phyloP scores from a whole-genome alignment of 2,888 invertebrate genomes.

The Apodemia zela region DNA sequence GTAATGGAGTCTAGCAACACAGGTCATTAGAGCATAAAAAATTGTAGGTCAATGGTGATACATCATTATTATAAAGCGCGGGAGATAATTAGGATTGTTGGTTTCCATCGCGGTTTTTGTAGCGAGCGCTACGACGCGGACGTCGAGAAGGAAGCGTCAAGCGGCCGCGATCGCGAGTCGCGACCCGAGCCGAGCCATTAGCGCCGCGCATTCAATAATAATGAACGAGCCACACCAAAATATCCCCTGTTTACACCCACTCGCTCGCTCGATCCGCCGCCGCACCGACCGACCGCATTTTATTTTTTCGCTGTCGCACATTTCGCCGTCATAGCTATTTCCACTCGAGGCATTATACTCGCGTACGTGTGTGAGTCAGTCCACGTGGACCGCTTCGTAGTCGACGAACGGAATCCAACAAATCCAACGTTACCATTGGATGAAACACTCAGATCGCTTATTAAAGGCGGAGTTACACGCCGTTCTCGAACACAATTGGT shows the following conservation, averaged over 20 bases:
- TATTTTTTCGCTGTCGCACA: constrained; percentile 81
- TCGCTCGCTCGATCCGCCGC: constrained; percentile 57
- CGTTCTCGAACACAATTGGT: constrained; percentile 53
- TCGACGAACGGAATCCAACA: constrained; percentile 65
- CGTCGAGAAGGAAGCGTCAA: constrained; percentile 29
- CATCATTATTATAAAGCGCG: constrained; percentile 15
- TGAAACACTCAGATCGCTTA: constrained; percentile 68
- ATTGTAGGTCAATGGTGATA: constrained; percentile 9
- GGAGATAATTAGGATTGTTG: constrained; percentile 15
- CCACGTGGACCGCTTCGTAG: constrained; percentile 76
- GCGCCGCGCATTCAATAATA: constrained; percentile 77
- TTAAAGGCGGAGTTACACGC: constrained; percentile 80
- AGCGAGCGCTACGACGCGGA: constrained; percentile 13
- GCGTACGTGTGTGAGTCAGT: constrained; percentile 67
- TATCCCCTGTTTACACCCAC: constrained; percentile 80
- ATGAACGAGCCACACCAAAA: constrained; percentile 78
- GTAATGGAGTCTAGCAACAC: background rate
- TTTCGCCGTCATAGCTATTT: constrained; percentile 81
- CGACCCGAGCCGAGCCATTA: constrained; percentile 66
- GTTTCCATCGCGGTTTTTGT: constrained; percentile 9
- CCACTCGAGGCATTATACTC: constrained; percentile 80
- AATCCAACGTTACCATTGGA: constrained; percentile 54
- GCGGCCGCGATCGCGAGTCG: constrained; percentile 41
- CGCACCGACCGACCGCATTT: constrained; percentile 79
- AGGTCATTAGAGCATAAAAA: constrained; percentile 4